phyloP scores from a whole-genome alignment of 2,797 vertebrate genomes.

The Heteromormyrus szaboi region DNA sequence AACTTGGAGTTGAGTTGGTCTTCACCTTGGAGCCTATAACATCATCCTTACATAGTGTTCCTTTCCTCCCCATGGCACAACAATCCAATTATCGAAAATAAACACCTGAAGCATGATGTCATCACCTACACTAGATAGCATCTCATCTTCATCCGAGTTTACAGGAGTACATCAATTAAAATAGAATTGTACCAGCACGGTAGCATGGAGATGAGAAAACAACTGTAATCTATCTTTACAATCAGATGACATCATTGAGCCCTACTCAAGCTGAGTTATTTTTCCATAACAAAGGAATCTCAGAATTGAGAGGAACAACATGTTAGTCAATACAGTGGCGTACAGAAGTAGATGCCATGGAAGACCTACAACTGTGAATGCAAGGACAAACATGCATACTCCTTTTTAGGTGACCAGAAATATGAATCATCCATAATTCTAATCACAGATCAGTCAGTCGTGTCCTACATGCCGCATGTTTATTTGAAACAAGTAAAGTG shows the following conservation, averaged over 20 bases:
- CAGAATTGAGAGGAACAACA: conserved; percentile 13
- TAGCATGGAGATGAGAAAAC: conserved; percentile 21
- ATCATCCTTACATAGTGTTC: neutral
- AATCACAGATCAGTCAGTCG: neutral
- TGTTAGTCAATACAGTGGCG: neutral
- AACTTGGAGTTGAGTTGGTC: neutral
- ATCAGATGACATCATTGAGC: conserved; percentile 53
- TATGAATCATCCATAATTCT: neutral
- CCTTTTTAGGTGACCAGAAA: neutral
- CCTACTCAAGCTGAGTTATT: conserved; percentile 13
- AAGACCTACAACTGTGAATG: neutral
- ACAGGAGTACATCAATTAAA: conserved; percentile 5
- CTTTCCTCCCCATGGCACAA: conserved; percentile 32
- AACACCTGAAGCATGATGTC: conserved; percentile 49
- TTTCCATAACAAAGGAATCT: conserved; percentile 14
- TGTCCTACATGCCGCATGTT: neutral
- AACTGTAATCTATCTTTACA: conserved; percentile 31
- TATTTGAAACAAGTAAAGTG: neutral
- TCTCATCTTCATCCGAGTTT: conserved; percentile 45
- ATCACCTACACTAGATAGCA: conserved; percentile 48
- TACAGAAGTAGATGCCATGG: neutral
- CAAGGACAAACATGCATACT: neutral
- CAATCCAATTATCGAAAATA: conserved; percentile 30
- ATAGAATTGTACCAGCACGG: conserved; percentile 39
- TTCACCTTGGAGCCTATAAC: conserved; percentile 15